Evolutionary conservation across 2,797 vertebrate genomes (phyloP), one percentile per base, ranked within the genome.

Genomic region (Otolemur crassicaudatus): DNA sequence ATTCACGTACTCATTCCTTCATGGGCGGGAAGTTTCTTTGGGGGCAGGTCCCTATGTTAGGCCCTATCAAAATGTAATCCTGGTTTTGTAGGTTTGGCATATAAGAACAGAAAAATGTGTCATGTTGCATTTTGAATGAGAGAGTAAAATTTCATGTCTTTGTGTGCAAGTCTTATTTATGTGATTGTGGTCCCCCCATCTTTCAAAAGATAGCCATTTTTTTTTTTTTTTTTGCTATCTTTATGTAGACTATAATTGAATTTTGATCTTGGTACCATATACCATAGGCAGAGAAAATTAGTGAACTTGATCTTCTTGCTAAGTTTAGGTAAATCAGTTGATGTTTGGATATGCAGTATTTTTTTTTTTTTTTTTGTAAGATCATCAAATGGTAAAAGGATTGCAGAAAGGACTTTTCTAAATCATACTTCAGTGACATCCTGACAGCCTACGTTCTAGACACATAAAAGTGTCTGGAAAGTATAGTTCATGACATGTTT

Each of bases 391-490:
- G 84, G 31, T 80, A 85, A 80, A 92, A 88, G 27, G 10, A 73
- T 31, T 25, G 91, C 87, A 34, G 20, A 56, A 80, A 69, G 88
- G 58, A 79, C 83, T 93, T 69, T 73, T 91, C 53, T 91, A 69
- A 90, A 80, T 56, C 90, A 4, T 72, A 86, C 19, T 60, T 31
- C 31, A 49, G 17, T 81, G 16, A 63, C 23, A 86, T 73, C 25
- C 63, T 90, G 9, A 75, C 79, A 83, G 31, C 13, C 34, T 91
- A 34, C 65, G n/a, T 34, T 69, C 65, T 34, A 69, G 31, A 69
- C 65, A 69, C 31, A 40, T 63, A 29, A 91, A 92, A 89, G 29
- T 81, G 10, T 82, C 27, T 79, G 77, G 56, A 97, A 96, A 93
- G 80, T 72, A 77, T 13, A 76, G 75, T 90, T 85, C 65, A 29